phyloP scores from a whole-genome alignment of 2,888 invertebrate species.

The Mycogona germanica region DNA sequence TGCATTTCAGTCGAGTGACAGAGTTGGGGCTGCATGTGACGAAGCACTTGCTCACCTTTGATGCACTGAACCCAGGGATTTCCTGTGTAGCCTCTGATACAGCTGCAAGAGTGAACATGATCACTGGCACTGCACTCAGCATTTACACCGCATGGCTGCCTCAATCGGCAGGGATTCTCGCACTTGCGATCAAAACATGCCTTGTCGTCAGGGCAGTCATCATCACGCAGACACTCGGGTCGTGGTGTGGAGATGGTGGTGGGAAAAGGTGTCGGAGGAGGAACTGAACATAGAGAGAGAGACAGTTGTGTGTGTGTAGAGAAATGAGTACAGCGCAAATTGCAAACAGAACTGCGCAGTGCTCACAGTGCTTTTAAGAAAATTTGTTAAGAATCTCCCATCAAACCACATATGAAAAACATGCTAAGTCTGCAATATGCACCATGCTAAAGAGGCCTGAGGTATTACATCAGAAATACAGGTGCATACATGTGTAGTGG shows the following conservation, averaged over 20 bases:
- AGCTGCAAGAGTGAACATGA: constrained; percentile 76
- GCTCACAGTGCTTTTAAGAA: not conserved
- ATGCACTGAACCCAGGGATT: constrained; percentile 50
- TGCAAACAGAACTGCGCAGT: not conserved
- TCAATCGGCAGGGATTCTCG: constrained; percentile 76
- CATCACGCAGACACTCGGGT: constrained; percentile 57
- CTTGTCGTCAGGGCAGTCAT: constrained; percentile 65
- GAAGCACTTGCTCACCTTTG: constrained; percentile 14
- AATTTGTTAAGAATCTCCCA: no score
- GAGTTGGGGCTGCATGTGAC: no score
- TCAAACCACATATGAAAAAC: no score
- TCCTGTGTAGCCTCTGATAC: constrained; percentile 76
- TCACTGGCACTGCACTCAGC: constrained; percentile 73
- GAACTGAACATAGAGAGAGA: not conserved
- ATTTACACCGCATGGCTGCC: constrained; percentile 78
- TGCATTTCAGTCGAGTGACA: no score
- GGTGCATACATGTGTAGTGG: not conserved
- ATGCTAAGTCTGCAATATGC: no score
- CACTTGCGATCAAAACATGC: constrained; percentile 79
- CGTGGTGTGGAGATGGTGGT: not conserved
- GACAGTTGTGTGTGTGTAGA: constrained; percentile 3
- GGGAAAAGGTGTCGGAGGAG: not conserved
- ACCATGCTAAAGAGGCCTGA: no score
- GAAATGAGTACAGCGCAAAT: no score
- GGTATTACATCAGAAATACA: not conserved